Base-by-base conservation (phyloP, 1,140 invertebrate genomes). In the Papilio aristodemus region DNA sequence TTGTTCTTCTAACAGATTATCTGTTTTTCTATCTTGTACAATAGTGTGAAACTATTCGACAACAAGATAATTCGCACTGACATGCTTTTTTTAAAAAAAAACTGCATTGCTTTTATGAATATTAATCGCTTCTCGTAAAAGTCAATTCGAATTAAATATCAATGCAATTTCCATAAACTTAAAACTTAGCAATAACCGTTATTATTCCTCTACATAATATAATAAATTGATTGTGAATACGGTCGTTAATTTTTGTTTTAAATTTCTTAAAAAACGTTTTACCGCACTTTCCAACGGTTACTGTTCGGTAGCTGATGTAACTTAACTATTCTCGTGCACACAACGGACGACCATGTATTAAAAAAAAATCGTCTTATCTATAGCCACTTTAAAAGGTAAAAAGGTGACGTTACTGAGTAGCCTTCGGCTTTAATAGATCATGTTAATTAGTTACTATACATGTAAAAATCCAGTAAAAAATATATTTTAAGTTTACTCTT, bases 41-140 rank as follows among this genome's bases (percentile, higher is more conserved):
- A 64, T 41, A 39, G 38, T 41, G 38, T 64, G 60, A 64, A 41
- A 64, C n/a, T n/a, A n/a, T 64, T 64, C 19, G n/a, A 37, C n/a
- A 41, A 64, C 41, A 63, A 25, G 37, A 41, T 11, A 22, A 41
- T 39, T 41, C 19, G 17, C 46, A 54, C 9, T 54, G 19, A 13
- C 46, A 46, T 46, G 14, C 9, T 46, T 54, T 54, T 41, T 63
- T 14, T n/a, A n/a, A n/a, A n/a, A n/a, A n/a, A 36, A 22, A 64
- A 43, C 0, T 10, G 19, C 14, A 63, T 39, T 13, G 59, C 1
- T 63, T 41, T 41, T 25, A 25, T 38, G 17, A 43, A 6, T 7
- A 22, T 13, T 64, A 41, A 39, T 39, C 13, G 22, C 17, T 19
- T 25, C 38, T 64, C 38, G 22, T 64, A 63, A 63, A n/a, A 63